These are phyloP conservation scores for Meriones unguiculatus DNA, from an alignment of 2,113 vertebrate genomes.

Conservation along the genomic window DNA sequence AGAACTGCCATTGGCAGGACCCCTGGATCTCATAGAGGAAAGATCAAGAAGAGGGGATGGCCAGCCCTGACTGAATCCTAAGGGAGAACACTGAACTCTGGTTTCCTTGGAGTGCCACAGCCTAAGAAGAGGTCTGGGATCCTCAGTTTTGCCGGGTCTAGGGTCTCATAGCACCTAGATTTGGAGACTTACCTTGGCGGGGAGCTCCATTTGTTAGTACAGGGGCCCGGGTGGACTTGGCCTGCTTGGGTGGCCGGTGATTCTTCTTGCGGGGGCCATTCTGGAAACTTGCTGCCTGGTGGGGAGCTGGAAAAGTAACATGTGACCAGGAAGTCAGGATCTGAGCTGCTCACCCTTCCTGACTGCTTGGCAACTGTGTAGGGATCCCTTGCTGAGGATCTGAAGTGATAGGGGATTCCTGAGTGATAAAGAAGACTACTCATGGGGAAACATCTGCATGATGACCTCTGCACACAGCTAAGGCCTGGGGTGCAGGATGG, in stretches of 20 bases:
- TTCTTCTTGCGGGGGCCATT: slow-evolving; percentile 64
- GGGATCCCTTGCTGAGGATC: not conserved
- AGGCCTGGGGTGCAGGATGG: accelerated
- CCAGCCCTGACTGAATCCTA: not conserved
- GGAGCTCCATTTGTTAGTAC: not conserved
- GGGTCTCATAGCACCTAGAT: accelerated
- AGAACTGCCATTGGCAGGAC: not conserved
- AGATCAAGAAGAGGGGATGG: not conserved
- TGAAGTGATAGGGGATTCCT: accelerated
- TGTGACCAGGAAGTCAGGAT: not conserved
- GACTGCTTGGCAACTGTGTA: accelerated
- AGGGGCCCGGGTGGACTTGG: slow-evolving; percentile 77
- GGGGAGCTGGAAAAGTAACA: slow-evolving; percentile 23
- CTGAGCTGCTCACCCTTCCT: not conserved
- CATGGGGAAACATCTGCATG: too few species aligned
- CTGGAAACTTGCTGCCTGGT: slow-evolving; percentile 40
- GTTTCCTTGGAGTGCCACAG: not conserved
- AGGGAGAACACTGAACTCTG: accelerated
- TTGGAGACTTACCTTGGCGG: slow-evolving; percentile 58
- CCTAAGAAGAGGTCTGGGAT: accelerated
- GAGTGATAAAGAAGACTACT: accelerated
- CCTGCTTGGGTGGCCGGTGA: slow-evolving; percentile 64
- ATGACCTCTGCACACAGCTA: not conserved
- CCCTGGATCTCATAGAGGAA: not conserved
- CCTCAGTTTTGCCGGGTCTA: too few species aligned